phyloP scores from a whole-genome alignment of 2,113 vertebrate genomes.

The Bambusicola thoracicus region DNA sequence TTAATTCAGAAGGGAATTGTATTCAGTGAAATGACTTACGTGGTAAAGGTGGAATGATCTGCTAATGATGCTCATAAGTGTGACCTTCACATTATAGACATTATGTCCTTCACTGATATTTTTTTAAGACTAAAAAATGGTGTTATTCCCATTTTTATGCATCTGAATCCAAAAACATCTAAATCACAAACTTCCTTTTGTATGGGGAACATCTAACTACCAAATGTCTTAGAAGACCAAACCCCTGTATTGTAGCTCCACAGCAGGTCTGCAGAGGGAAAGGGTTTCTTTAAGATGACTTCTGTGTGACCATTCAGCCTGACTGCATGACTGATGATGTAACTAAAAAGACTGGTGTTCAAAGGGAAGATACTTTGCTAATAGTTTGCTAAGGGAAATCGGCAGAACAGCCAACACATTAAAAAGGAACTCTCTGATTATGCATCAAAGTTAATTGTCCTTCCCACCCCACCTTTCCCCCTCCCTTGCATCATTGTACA shows the following conservation, averaged over 20 bases:
- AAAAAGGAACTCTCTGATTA: background rate
- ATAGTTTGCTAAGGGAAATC: background rate
- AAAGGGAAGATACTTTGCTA: background rate
- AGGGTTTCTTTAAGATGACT: background rate
- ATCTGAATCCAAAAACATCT: rapidly evolving
- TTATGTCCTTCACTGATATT: background rate
- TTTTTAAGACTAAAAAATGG: background rate
- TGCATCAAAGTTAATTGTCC: background rate
- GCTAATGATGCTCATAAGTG: background rate
- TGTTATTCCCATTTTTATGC: background rate
- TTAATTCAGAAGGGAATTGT: background rate
- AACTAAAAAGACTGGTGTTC: background rate
- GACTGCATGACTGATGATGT: background rate
- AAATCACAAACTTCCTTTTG: background rate
- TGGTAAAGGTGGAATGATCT: background rate
- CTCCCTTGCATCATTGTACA: background rate
- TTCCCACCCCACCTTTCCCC: background rate
- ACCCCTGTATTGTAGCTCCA: background rate
- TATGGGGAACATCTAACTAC: rapidly evolving
- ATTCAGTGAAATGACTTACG: background rate
- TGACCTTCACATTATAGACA: background rate
- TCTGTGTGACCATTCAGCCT: background rate
- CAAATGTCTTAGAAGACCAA: background rate
- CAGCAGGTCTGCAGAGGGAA: background rate
- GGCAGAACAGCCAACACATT: background rate